Evolutionary conservation across 2,888 invertebrate genomes (phyloP).

Genomic region (Nomada hirtipes): DNA sequence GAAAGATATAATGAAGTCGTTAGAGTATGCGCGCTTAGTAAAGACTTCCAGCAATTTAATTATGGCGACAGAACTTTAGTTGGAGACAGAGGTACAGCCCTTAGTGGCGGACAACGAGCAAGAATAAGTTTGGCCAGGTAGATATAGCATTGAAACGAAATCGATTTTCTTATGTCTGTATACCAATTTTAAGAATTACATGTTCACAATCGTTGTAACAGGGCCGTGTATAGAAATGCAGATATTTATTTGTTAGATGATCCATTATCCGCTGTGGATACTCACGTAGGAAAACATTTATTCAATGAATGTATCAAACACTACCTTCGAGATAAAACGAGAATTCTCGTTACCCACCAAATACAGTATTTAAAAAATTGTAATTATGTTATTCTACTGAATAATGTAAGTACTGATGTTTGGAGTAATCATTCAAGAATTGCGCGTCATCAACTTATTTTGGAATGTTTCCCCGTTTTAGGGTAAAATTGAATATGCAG

Average conservation of each 20-base stretch:
- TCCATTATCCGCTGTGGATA: slow-evolving; percentile 92
- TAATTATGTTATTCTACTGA: slow-evolving; percentile 88
- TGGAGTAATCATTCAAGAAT: background rate
- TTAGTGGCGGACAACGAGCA: slow-evolving; percentile 93
- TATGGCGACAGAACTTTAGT: slow-evolving; percentile 91
- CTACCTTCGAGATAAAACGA: slow-evolving; percentile 88
- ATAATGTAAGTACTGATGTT: slow-evolving; percentile 86
- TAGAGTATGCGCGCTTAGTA: slow-evolving; percentile 87
- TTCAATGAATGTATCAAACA: slow-evolving; percentile 90
- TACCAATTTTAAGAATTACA: background rate
- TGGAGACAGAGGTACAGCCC: slow-evolving; percentile 91
- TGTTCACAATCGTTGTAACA: slow-evolving; percentile 48
- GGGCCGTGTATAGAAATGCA: slow-evolving; percentile 91
- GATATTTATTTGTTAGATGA: slow-evolving; percentile 92
- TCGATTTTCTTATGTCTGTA: too few relatives aligned
- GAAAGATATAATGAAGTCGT: slow-evolving; percentile 86
- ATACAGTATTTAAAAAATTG: slow-evolving; percentile 90
- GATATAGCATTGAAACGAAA: background rate
- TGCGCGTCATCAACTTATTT: background rate
- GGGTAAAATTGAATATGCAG: slow-evolving; percentile 88
- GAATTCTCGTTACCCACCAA: slow-evolving; percentile 94
- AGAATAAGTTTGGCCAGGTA: slow-evolving; percentile 90
- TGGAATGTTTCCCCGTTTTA: slow-evolving; percentile 70
- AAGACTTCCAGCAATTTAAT: slow-evolving; percentile 90
- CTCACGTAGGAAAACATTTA: slow-evolving; percentile 90